Conservation (phyloP, 2,888 invertebrate species). For the Ommatoiulus sabulosus region DNA sequence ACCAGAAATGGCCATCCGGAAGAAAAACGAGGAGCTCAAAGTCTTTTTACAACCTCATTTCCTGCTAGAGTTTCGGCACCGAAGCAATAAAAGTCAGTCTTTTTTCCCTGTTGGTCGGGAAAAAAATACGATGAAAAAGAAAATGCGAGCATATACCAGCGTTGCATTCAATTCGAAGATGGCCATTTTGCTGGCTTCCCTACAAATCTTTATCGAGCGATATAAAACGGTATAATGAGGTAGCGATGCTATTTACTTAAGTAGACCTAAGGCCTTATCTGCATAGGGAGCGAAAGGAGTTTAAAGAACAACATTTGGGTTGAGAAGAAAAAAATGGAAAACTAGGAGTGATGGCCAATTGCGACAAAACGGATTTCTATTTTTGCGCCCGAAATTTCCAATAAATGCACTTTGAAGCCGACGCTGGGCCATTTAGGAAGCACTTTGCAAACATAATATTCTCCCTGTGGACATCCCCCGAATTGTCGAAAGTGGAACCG, state of each 20-base stretch:
- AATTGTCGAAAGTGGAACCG: neutral
- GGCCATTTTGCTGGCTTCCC: conserved; percentile 31
- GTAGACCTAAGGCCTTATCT: conserved; percentile 41
- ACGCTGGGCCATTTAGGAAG: conserved; percentile 22
- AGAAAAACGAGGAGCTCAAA: conserved; percentile 49
- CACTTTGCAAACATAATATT: conserved; percentile 16
- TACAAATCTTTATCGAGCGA: conserved; percentile 48
- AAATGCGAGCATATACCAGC: neutral
- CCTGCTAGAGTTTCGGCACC: conserved; percentile 38
- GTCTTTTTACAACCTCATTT: conserved; percentile 54
- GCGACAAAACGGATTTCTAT: conserved; percentile 45
- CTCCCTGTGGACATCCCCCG: neutral
- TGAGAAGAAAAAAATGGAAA: neutral
- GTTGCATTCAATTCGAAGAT: neutral
- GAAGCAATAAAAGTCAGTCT: conserved; percentile 50
- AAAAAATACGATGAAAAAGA: neutral
- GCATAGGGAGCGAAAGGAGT: neutral
- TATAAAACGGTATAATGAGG: conserved; percentile 37
- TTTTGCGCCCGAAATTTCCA: conserved; percentile 2
- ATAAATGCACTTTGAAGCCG: conserved; percentile 41
- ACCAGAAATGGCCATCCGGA: conserved; percentile 32
- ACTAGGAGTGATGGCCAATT: neutral
- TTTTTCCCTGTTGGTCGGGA: neutral
- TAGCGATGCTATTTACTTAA: conserved; percentile 51
- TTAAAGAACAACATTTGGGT: neutral